phyloP scores from a whole-genome alignment of 2,113 vertebrate species.

The Chionis minor region DNA sequence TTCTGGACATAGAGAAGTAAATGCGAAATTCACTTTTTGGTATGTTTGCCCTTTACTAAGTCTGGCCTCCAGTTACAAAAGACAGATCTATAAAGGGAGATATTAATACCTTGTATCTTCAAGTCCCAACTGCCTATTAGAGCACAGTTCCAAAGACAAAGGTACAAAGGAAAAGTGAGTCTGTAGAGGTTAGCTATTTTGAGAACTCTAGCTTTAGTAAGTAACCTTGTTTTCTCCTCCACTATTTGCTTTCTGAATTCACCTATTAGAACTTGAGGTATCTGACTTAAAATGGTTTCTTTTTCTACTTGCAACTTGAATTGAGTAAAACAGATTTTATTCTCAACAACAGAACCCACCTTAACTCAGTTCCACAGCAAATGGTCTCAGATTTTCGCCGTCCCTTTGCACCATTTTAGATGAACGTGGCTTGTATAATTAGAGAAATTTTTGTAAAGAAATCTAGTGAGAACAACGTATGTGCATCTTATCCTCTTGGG shows the following conservation, averaged over 20 bases:
- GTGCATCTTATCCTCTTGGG: background rate
- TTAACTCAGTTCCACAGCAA: background rate
- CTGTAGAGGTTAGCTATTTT: constrained; percentile 25
- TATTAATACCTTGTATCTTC: background rate
- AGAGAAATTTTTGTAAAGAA: background rate
- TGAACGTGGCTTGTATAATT: background rate
- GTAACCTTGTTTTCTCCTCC: constrained; percentile 34
- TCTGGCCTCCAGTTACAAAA: background rate
- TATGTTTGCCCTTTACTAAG: background rate
- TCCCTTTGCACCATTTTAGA: background rate
- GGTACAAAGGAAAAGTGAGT: background rate
- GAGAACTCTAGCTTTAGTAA: constrained; percentile 22
- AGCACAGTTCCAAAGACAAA: background rate
- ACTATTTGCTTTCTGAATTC: constrained; percentile 12
- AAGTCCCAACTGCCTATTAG: background rate
- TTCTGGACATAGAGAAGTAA: background rate
- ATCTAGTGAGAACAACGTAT: background rate
- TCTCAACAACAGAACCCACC: background rate
- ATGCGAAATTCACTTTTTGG: background rate
- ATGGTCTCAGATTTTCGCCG: background rate
- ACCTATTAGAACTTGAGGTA: background rate
- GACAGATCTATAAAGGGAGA: constrained; percentile 6
- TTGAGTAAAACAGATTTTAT: background rate
- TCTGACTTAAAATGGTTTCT: background rate
- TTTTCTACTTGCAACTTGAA: background rate